These are phyloP conservation scores for Polymixis lichenea DNA, from an alignment of 2,888 invertebrate species.

Conservation along the genomic window DNA sequence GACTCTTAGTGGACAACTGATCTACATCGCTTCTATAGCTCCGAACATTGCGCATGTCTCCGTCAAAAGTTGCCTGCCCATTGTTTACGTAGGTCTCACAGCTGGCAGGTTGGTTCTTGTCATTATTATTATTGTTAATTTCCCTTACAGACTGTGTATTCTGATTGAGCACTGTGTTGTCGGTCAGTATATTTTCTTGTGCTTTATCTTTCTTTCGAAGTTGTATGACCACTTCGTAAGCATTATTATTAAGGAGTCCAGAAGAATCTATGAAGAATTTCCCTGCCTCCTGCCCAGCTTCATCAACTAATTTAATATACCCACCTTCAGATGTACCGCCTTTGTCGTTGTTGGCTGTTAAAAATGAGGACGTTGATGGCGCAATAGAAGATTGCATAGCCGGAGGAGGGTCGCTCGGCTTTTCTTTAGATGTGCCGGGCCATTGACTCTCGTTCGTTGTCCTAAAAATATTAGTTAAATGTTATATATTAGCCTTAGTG, in stretches of 20 bases:
- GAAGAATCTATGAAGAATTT: conserved; percentile 85
- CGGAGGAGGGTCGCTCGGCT: conserved; percentile 14
- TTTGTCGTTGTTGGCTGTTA: conserved; percentile 75
- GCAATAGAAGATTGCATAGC: conserved; percentile 67
- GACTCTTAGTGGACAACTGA: conserved; percentile 16
- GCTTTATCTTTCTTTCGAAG: conserved; percentile 81
- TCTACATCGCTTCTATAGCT: conserved; percentile 13
- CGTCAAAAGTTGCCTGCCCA: conserved; percentile 16
- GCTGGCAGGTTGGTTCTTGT: conserved; percentile 18
- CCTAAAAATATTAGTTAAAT: conserved; percentile 44
- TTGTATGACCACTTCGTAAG: conserved; percentile 87
- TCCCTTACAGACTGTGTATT: conserved; percentile 15
- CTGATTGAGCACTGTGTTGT: conserved; percentile 33
- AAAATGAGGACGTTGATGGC: conserved; percentile 78
- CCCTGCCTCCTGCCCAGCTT: conserved; percentile 78
- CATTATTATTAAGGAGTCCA: conserved; percentile 82
- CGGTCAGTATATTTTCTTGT: conserved; percentile 54
- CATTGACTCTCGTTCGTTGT: conserved; percentile 40
- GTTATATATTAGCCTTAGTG: neutral
- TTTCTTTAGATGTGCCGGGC: conserved; percentile 44
- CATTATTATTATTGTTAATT: conserved; percentile 15
- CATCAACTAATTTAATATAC: conserved; percentile 79
- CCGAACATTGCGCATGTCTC: conserved; percentile 17
- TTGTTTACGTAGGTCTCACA: conserved; percentile 6
- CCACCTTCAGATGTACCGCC: conserved; percentile 70